Conservation (phyloP, 2,113 vertebrate genomes). For the Plecturocebus donacophilus region DNA sequence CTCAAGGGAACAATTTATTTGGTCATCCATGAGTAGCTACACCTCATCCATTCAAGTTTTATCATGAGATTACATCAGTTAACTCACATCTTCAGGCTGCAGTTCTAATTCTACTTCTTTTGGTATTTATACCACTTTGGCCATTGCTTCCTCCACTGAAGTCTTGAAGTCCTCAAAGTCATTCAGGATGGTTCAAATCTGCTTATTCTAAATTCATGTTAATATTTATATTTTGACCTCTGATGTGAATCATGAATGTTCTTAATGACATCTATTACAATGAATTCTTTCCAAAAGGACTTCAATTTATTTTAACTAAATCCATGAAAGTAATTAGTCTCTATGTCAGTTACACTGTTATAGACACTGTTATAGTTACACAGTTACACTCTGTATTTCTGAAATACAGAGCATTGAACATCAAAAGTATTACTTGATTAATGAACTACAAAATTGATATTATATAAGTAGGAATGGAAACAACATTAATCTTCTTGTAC, state of each 20-base stretch:
- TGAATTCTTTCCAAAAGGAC: rapidly evolving
- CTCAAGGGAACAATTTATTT: not conserved
- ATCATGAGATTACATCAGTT: not conserved
- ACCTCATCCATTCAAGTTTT: not conserved
- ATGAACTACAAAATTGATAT: not conserved
- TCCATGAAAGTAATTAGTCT: not conserved
- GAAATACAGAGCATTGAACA: not conserved
- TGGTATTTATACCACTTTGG: not conserved
- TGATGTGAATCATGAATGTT: not conserved
- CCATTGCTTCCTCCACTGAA: not conserved
- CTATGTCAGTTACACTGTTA: not conserved
- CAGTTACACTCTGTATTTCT: too few relatives aligned
- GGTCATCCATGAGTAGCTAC: not conserved
- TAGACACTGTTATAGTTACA: too few relatives aligned
- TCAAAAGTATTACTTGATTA: not conserved
- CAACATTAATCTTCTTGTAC: not conserved
- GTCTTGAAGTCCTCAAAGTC: not conserved
- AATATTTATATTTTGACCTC: not conserved
- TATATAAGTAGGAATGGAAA: not conserved
- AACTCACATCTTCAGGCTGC: not conserved
- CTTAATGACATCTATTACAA: not conserved
- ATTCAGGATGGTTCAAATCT: not conserved
- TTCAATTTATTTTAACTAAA: not conserved
- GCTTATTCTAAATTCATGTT: not conserved
- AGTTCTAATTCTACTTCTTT: not conserved